Conservation (phyloP, 2,113 vertebrate genomes). For the Struthidea cinerea region DNA sequence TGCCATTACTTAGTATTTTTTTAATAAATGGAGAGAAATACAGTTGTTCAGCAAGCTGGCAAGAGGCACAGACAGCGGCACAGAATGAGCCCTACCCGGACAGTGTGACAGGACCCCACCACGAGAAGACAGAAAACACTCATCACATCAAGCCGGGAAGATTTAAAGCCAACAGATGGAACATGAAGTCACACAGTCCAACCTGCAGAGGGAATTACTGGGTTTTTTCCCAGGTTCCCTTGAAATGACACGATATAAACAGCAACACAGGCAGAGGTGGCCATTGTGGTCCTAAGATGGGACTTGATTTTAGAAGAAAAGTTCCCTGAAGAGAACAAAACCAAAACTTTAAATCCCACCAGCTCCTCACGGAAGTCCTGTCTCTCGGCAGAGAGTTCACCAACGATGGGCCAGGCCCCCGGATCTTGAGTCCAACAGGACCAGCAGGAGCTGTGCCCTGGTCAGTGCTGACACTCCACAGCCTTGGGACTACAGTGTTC, state of each 20-base stretch:
- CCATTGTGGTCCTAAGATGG: fast-evolving
- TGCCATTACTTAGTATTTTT: fast-evolving
- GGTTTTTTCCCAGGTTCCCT: not conserved
- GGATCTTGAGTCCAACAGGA: not conserved
- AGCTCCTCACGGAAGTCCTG: not conserved
- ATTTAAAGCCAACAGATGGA: not conserved
- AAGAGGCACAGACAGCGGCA: not conserved
- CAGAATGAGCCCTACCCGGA: not conserved
- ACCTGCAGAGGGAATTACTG: not conserved
- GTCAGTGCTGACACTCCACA: not conserved
- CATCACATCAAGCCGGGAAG: not conserved
- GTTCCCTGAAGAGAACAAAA: not conserved
- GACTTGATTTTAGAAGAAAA: not conserved
- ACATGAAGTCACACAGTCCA: not conserved
- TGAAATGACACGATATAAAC: not conserved
- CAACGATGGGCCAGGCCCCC: not conserved
- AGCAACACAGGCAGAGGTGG: not conserved
- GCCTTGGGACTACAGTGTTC: not conserved
- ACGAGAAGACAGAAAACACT: not conserved
- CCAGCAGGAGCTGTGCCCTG: not conserved
- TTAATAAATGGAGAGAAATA: not conserved
- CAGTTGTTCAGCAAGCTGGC: not conserved
- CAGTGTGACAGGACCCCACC: not conserved
- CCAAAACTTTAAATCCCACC: not conserved
- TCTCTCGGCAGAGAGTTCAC: not conserved